A percentile compares a stretch with the other conserved stretches of the same genome.
phyloP scores from a whole-genome alignment of 2,888 invertebrate species.

The Drosophila maculinotata region DNA sequence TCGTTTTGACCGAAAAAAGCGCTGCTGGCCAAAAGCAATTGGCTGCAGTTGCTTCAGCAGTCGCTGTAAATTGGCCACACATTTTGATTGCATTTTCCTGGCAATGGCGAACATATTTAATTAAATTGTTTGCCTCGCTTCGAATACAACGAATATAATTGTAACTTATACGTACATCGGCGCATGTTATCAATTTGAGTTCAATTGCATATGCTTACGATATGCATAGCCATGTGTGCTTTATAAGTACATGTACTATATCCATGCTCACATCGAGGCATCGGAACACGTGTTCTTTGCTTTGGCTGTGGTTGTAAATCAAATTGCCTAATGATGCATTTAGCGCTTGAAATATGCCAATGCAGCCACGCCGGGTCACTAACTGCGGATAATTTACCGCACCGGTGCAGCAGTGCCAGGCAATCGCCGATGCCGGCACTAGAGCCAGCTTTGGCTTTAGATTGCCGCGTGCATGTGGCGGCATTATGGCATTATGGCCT shows the following conservation, averaged over 20 bases:
- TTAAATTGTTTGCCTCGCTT: conserved; percentile 66
- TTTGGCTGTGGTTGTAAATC: conserved; percentile 64
- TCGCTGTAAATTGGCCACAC: conserved; percentile 44
- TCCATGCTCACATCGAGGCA: conserved; percentile 18
- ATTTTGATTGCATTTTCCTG: conserved; percentile 58
- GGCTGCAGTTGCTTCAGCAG: conserved; percentile 40
- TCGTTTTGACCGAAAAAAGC: conserved; percentile 70
- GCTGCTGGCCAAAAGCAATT: conserved; percentile 70
- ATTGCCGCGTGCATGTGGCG: conserved; percentile 54
- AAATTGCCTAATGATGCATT: conserved; percentile 78
- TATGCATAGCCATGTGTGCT: no score
- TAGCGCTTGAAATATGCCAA: conserved; percentile 80
- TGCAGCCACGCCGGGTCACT: conserved; percentile 76
- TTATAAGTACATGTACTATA: conserved; percentile 5
- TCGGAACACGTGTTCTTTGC: conserved; percentile 60
- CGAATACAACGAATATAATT: conserved; percentile 19
- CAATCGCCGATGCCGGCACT: conserved; percentile 26
- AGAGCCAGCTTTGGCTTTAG: conserved; percentile 29
- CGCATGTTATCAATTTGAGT: conserved; percentile 40
- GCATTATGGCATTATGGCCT: conserved; percentile 70
- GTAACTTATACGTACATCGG: conserved; percentile 13
- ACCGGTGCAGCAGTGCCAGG: conserved; percentile 31
- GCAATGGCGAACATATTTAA: conserved; percentile 66
- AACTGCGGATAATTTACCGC: conserved; percentile 77
- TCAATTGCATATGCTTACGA: conserved; percentile 30